Conservation (phyloP, 2,888 invertebrate species). For the Dryadula phaetusa region DNA sequence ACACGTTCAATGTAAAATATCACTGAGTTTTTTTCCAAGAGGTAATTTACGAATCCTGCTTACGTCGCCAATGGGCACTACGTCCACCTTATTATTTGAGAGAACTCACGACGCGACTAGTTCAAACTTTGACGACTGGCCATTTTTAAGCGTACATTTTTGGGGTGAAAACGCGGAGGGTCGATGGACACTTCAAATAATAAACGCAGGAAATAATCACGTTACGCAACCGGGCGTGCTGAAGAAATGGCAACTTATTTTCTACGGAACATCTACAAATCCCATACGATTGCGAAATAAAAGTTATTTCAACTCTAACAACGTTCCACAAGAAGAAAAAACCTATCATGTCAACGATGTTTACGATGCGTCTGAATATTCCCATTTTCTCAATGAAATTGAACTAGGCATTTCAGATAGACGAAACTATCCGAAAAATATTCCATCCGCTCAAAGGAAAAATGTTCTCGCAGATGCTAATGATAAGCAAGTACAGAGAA, state of each 20-base stretch:
- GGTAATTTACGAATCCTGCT: conserved; percentile 95
- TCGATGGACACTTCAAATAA: conserved; percentile 93
- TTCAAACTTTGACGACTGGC: conserved; percentile 99
- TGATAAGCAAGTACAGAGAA: conserved; percentile 86
- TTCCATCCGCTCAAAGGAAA: conserved; percentile 85
- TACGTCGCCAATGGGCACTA: conserved; percentile 96
- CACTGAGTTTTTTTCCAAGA: conserved; percentile 94
- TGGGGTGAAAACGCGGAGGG: conserved; percentile 98
- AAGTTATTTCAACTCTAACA: conserved; percentile 79
- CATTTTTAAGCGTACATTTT: conserved; percentile 98
- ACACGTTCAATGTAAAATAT: conserved; percentile 98
- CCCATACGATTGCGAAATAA: conserved; percentile 90
- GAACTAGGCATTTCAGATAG: conserved; percentile 84
- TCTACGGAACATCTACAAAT: conserved; percentile 96
- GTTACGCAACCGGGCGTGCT: conserved; percentile 94
- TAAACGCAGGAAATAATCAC: conserved; percentile 89
- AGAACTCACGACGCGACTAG: conserved; percentile 95
- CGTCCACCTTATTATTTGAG: conserved; percentile 96
- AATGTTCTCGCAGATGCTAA: conserved; percentile 86
- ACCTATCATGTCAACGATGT: conserved; percentile 87
- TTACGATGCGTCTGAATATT: conserved; percentile 85
- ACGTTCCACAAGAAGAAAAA: conserved; percentile 74
- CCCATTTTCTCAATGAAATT: conserved; percentile 80
- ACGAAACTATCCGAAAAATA: conserved; percentile 87
- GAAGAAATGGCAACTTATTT: conserved; percentile 97